Evolutionary conservation across 1,140 invertebrate genomes (phyloP), one percentile per base, ranked within the genome.

Genomic region (Arctopsyche grandis): DNA sequence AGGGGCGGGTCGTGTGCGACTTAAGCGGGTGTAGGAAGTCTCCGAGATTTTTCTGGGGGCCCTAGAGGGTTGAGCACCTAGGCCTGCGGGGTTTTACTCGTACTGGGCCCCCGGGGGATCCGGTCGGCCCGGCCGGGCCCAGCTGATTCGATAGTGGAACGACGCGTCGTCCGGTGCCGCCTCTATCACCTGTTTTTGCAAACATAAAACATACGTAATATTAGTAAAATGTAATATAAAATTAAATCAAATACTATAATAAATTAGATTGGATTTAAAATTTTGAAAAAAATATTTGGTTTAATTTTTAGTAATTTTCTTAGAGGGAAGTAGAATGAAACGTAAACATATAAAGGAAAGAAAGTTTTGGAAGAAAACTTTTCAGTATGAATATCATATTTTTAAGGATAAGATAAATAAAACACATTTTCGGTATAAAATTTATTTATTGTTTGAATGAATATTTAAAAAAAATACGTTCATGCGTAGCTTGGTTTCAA

Each of bases 101-200:
- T 88, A 89, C 29, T 86, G 84, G 71, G 86, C 86, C 73, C 84
- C 85, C 79, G 83, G 82, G 21, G 85, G 84, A 16, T 82, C 81
- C 24, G 80, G 83, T 48, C 83, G 83, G 0, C 84, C 86, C 14
- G 85, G 84, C 78, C 89, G 83, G 5, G 88, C 86, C 89, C 89
- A 90, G 9, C 88, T 89, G 78, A 90, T 90, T 79, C 88, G 87
- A 85, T 90, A 90, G 69, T 90, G 87, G 85, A 90, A 90, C 80
- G 90, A 88, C 85, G 89, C 89, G 83, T 89, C 89, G 85, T 90
- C 89, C 83, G 89, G 89, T 81, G 89, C 87, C 79, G 88, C 89
- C 84, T 89, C 89, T 83, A 90, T 88, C 73, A 90, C 88, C 86
- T 89, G 85, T 80, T n/a, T 19, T 60, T 19, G n/a, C n/a, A n/a